A percentile compares a stretch with the other conserved stretches of the same genome.
Evolutionary conservation across 2,113 vertebrate species (phyloP).

Genomic region (Gymnobelideus leadbeateri): DNA sequence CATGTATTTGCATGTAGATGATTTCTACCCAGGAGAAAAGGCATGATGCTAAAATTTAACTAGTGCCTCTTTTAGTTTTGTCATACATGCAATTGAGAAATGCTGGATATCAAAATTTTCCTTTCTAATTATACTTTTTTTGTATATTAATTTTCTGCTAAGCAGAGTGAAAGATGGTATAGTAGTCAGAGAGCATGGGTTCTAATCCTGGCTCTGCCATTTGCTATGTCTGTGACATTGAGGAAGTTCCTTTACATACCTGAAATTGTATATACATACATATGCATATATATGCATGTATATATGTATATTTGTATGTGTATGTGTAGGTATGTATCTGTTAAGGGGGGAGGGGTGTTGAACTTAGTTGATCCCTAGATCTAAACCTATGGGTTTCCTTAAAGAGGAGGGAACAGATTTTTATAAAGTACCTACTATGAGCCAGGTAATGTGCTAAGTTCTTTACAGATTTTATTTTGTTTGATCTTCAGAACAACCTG

Average conservation of each 20-base stretch:
- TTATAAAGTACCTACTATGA: not conserved
- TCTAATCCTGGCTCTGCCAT: too few species aligned
- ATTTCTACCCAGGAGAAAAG: not conserved
- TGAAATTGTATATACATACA: not conserved
- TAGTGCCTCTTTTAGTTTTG: not conserved
- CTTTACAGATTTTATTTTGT: not conserved
- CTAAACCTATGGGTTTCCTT: too few species aligned
- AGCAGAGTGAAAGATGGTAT: too few species aligned
- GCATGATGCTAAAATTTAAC: not conserved
- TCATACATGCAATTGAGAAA: not conserved
- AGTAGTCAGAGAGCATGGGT: too few species aligned
- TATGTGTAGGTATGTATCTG: too few species aligned
- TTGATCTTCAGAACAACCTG: too few species aligned
- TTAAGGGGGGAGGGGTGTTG: too few species aligned
- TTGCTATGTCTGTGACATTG: not conserved
- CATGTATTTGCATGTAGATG: not conserved
- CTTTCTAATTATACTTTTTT: not conserved
- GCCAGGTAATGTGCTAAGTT: not conserved
- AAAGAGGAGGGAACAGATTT: too few species aligned
- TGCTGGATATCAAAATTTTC: not conserved
- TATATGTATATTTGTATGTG: too few species aligned
- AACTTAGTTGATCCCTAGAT: too few species aligned
- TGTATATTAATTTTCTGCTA: not conserved
- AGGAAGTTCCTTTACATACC: not conserved
- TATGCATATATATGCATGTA: too few species aligned